These are phyloP conservation scores for Manis pentadactyla DNA, from an alignment of 2,797 vertebrate species.

Conservation along the genomic window DNA sequence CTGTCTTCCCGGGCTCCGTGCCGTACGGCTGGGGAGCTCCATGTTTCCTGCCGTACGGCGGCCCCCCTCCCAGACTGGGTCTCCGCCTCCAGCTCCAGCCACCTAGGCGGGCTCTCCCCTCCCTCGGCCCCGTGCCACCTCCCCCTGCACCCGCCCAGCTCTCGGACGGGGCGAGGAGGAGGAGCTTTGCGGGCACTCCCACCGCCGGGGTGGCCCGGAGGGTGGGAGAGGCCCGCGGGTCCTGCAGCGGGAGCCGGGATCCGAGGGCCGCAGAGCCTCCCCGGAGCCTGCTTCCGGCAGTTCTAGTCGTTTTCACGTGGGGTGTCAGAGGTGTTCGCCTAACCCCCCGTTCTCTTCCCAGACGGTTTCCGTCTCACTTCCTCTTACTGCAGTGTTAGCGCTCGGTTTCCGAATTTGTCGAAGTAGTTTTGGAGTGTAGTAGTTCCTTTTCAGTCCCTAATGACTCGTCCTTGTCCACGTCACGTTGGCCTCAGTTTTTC, in stretches of 20 bases:
- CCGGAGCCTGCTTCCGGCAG: background rate
- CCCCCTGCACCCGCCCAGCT: slow-evolving; percentile 28
- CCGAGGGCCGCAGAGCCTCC: background rate
- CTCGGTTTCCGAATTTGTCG: background rate
- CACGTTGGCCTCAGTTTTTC: background rate
- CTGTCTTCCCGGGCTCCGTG: background rate
- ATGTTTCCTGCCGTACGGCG: slow-evolving; percentile 25
- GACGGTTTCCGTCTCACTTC: background rate
- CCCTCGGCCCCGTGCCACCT: slow-evolving; percentile 50
- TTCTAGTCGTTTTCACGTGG: background rate
- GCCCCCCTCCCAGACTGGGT: slow-evolving; percentile 44
- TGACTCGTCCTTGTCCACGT: background rate
- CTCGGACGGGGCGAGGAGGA: slow-evolving; percentile 36
- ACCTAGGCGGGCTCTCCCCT: slow-evolving; percentile 65
- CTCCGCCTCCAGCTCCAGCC: slow-evolving; percentile 67
- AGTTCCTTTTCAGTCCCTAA: background rate
- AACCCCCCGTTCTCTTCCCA: background rate
- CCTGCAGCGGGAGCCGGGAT: background rate
- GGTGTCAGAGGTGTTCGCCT: slow-evolving; percentile 7
- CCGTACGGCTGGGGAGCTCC: slow-evolving; percentile 50
- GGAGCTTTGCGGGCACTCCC: slow-evolving; percentile 51
- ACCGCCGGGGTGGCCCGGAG: background rate
- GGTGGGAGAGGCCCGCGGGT: background rate
- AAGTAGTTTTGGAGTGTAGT: background rate
- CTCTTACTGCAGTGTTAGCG: background rate